A percentile compares a stretch with the other conserved stretches of the same genome.
Conservation (phyloP, 2,113 vertebrate genomes). For the Calidris pygmaea region DNA sequence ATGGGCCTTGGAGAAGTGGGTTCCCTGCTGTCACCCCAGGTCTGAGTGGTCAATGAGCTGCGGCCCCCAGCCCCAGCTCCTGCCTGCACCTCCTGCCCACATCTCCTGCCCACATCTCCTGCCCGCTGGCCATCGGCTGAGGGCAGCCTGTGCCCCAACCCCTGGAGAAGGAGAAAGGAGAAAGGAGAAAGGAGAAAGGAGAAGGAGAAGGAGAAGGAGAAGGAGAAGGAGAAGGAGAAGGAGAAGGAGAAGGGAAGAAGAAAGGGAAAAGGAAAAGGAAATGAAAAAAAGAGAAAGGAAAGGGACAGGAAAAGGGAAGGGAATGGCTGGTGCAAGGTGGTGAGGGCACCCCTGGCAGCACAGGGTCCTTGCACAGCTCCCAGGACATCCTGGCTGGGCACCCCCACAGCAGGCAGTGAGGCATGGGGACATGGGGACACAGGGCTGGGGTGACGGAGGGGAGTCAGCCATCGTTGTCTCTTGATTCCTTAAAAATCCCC, state of each 20-base stretch:
- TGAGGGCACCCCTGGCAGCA: neutral
- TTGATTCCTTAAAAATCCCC: accelerated
- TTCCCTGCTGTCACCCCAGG: neutral
- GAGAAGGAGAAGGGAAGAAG: accelerated
- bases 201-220: accelerated
- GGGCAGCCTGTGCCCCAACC: neutral
- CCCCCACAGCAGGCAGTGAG: accelerated
- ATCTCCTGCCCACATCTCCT: neutral
- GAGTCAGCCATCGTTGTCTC: accelerated
- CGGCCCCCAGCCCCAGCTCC: neutral
- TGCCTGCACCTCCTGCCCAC: neutral
- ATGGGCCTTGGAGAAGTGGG: neutral
- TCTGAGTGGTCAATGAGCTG: neutral
- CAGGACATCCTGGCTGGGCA: neutral
- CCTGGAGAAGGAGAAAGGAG: too few relatives aligned
- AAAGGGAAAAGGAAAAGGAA: accelerated
- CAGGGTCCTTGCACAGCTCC: neutral
- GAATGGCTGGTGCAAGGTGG: accelerated
- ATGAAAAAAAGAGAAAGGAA: accelerated
- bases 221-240: accelerated
- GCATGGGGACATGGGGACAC: accelerated
- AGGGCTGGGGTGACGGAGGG: neutral
- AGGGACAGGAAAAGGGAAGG: neutral
- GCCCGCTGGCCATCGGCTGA: neutral
- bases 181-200: accelerated